phyloP scores from a whole-genome alignment of 1,140 invertebrate genomes.

The Chironomus tepperi region DNA sequence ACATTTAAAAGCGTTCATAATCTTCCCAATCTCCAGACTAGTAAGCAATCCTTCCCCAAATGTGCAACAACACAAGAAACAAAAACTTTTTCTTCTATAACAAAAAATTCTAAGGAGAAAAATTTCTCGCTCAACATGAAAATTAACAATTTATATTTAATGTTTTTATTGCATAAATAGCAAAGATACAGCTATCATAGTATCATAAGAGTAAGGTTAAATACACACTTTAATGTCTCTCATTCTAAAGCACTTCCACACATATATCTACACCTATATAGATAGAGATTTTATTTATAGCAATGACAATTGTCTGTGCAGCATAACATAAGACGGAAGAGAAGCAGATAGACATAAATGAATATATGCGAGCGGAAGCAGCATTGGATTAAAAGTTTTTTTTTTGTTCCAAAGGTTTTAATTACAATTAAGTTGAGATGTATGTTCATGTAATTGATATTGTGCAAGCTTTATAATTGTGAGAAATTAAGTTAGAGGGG shows the following conservation, averaged over 20 bases:
- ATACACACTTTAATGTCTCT: no score
- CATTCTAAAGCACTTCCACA: no score
- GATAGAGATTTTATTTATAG: neutral
- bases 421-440: slow-evolving; percentile 11
- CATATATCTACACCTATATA: no score
- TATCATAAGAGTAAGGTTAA: no score
- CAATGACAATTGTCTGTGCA: neutral
- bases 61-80: no score
- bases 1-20: no score
- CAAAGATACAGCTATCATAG: no score
- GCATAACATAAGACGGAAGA: neutral
- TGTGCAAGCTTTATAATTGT: neutral
- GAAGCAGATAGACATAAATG: neutral
- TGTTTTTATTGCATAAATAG: neutral
- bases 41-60: no score
- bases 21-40: no score
- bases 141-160: slow-evolving; percentile 7
- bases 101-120: neutral
- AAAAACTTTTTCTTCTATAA: no score
- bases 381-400: neutral
- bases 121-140: neutral
- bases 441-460: neutral
- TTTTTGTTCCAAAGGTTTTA: neutral
- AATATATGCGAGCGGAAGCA: neutral
- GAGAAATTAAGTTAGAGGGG: no score